Base-by-base conservation (phyloP, 2,888 invertebrate species). In the Calliphora vomitoria region DNA sequence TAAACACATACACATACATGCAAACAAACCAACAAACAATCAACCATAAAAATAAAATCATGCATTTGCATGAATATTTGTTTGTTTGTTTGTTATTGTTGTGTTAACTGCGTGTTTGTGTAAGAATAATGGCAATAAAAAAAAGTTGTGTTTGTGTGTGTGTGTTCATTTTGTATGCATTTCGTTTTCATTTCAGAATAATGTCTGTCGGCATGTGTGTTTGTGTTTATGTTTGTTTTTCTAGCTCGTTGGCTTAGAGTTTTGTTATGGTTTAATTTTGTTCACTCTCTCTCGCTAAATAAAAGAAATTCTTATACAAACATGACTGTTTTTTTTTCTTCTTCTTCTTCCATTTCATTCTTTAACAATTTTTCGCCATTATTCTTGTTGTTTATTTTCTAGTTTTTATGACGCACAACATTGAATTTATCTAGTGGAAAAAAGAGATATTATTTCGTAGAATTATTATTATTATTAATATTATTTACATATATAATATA, bases 401-500 rank as follows among this genome's bases (percentile, higher is more conserved):
- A 25, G 35, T 31, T 64, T 58, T 62, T 76, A 18, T 71, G 85
- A 82, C 76, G 81, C 81, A 81, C 47, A 82, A 81, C 47, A 82
- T 50, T 11, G 41, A 76, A 60, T 81, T 72, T 76, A 81, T 81
- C 58, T 81, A 64, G 62, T 79, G 78, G 60, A 86, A 85, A 66
- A 25, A 47, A 25, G 47, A 69, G 5, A 74, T 62, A 11, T n/a
- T 53, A n/a, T 60, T 53, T 74, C 41, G 44, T 38, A 31, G 38
- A 69, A 53, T 53, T 72, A 13, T 53, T 75, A 44, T 44, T 79
- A 38, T 44, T 44, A 44, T 44, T 10, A 0, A 1, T 31, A 31
- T 31, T 31, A 31, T 31, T 2, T 31, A 4, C 31, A 31, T 31
- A 31, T 4, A 31, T 4, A 31, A 31, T 31, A 25, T 62, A 62